Evolutionary conservation across 2,113 vertebrate genomes (phyloP).

Genomic region (Cinclus mexicanus): DNA sequence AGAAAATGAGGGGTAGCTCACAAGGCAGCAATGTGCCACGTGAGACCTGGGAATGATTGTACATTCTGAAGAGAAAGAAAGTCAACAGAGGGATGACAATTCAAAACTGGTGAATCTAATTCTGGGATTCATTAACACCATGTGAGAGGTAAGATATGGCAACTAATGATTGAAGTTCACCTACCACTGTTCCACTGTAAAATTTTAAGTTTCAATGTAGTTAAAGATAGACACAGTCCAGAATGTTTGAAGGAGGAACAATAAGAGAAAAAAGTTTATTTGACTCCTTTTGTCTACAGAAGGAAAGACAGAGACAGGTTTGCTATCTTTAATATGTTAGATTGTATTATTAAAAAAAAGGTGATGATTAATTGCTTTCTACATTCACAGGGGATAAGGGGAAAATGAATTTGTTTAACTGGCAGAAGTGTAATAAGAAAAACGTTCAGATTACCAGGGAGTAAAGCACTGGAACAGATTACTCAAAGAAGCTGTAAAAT

Average conservation of each 20-base stretch:
- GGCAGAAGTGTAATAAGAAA: not conserved
- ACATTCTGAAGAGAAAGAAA: not conserved
- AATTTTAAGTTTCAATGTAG: not conserved
- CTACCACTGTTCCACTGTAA: not conserved
- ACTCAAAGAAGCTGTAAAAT: not conserved
- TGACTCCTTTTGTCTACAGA: not conserved
- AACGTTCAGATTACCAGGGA: not conserved
- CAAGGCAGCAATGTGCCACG: not conserved
- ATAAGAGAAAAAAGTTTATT: not conserved
- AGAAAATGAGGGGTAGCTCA: constrained; percentile 5
- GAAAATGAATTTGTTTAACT: not conserved
- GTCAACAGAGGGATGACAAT: not conserved
- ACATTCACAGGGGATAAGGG: not conserved
- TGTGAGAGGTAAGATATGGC: not conserved
- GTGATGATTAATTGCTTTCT: constrained; percentile 32
- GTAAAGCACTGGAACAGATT: not conserved
- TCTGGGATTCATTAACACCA: not conserved
- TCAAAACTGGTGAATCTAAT: not conserved
- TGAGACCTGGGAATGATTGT: not conserved
- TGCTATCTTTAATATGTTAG: not conserved
- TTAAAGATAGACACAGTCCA: not conserved
- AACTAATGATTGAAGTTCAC: constrained; percentile 15
- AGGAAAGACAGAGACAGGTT: not conserved
- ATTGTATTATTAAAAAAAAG: not conserved
- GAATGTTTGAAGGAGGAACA: not conserved